phyloP scores from a whole-genome alignment of 2,113 vertebrate species.

The Ophiodon elongatus region DNA sequence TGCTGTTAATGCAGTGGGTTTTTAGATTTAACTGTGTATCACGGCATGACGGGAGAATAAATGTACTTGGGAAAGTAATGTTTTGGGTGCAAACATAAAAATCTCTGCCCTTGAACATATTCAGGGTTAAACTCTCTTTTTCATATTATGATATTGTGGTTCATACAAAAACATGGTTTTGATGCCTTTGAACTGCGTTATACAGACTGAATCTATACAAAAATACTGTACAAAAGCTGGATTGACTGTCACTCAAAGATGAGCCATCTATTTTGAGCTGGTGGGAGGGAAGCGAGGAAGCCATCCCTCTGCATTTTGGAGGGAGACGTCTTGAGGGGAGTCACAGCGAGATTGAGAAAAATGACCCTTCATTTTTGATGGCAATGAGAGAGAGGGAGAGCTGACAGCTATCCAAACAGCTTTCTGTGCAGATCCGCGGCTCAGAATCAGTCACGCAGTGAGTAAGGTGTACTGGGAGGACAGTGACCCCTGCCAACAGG shows the following conservation, averaged over 20 bases:
- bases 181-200: background rate
- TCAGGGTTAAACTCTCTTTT: slow-evolving; percentile 7
- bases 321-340: slow-evolving; percentile 59
- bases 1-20: background rate
- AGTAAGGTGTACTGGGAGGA: slow-evolving; percentile 57
- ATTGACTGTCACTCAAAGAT: slow-evolving; percentile 54
- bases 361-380: slow-evolving; percentile 77
- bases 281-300: slow-evolving; percentile 42
- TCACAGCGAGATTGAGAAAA: slow-evolving; percentile 76
- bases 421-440: slow-evolving; percentile 62
- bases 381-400: slow-evolving; percentile 53
- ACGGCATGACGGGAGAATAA: background rate
- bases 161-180: background rate
- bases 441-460: slow-evolving; percentile 64
- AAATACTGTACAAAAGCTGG: background rate
- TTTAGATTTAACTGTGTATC: slow-evolving; percentile 4
- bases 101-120: background rate
- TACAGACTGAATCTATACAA: background rate
- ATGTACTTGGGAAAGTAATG: background rate
- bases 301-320: slow-evolving; percentile 55
- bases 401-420: slow-evolving; percentile 77
- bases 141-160: background rate
- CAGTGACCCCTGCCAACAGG: slow-evolving; percentile 59
- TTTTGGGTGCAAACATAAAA: background rate
- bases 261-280: slow-evolving; percentile 44